Evolutionary conservation across 2,113 vertebrate species (phyloP).

Genomic region (Oreocharis arfaki): DNA sequence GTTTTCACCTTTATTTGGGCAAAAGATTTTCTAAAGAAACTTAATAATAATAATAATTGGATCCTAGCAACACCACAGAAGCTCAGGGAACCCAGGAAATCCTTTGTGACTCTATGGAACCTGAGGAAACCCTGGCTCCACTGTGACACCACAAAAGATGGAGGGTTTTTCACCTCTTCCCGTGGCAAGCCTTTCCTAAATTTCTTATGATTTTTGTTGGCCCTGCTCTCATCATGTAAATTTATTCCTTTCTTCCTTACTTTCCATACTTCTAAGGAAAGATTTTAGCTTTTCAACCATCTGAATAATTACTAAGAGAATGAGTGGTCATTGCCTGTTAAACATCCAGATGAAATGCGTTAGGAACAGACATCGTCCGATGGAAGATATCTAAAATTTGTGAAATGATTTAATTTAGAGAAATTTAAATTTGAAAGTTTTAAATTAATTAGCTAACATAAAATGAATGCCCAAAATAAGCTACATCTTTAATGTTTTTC

Average conservation of each 20-base stretch:
- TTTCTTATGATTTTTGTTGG: background rate
- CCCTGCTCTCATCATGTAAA: background rate
- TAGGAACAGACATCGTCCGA: accelerated
- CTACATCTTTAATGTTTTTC: background rate
- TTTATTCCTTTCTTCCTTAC: background rate
- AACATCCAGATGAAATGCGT: background rate
- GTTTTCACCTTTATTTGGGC: too few relatives aligned
- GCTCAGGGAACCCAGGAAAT: too few relatives aligned
- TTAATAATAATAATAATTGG: too few relatives aligned
- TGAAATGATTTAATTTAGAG: background rate
- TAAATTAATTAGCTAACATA: background rate
- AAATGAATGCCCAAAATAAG: background rate
- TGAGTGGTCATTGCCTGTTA: background rate
- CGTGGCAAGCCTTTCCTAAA: background rate
- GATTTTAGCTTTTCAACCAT: background rate
- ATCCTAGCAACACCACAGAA: too few relatives aligned
- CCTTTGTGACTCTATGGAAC: too few relatives aligned
- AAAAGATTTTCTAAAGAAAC: too few relatives aligned
- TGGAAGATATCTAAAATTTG: background rate
- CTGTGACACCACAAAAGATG: too few relatives aligned
- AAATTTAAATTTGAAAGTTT: background rate
- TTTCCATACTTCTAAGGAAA: background rate
- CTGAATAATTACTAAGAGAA: background rate
- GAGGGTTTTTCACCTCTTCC: background rate
- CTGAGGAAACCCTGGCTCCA: too few relatives aligned